Percentiles rank a stretch among this genome's conserved stretches.
phyloP scores from a whole-genome alignment of 2,113 vertebrate genomes.

The Sylvia atricapilla region DNA sequence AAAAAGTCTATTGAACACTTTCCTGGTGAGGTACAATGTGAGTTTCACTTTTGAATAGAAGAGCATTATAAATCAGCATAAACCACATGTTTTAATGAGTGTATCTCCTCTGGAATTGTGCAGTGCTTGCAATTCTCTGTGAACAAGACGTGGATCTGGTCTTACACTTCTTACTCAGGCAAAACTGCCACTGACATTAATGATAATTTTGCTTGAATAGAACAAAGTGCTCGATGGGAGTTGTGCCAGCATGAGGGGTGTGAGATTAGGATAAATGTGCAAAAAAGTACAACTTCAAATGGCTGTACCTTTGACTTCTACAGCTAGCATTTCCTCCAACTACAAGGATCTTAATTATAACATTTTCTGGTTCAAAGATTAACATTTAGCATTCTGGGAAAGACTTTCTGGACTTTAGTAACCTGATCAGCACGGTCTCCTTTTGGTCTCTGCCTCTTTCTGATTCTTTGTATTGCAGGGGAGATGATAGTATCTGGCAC shows the following conservation, averaged over 20 bases:
- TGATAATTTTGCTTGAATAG: constrained; percentile 48
- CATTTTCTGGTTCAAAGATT: constrained; percentile 76
- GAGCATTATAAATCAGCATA: constrained; percentile 37
- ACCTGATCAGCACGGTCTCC: constrained; percentile 71
- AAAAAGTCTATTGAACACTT: constrained; percentile 32
- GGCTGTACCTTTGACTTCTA: constrained; percentile 48
- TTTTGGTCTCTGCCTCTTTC: constrained; percentile 65
- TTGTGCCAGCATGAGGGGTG: constrained; percentile 30
- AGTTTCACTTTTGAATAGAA: constrained; percentile 41
- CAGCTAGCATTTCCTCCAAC: constrained; percentile 49
- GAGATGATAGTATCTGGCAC: constrained; percentile 90
- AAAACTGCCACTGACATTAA: constrained; percentile 56
- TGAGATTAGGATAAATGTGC: background rate
- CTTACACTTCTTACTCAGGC: constrained; percentile 58
- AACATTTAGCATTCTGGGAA: constrained; percentile 69
- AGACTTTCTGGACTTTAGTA: constrained; percentile 71
- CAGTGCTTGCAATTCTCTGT: constrained; percentile 40
- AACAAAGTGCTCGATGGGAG: constrained; percentile 14
- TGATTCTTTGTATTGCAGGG: constrained; percentile 79
- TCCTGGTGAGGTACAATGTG: background rate
- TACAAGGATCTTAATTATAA: constrained; percentile 74
- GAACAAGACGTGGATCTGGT: constrained; percentile 52
- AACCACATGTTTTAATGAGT: constrained; percentile 53
- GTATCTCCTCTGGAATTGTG: constrained; percentile 48
- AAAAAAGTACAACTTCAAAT: constrained; percentile 43